phyloP scores from a whole-genome alignment of 2,888 invertebrate species.

The Ceraclea dissimilis region DNA sequence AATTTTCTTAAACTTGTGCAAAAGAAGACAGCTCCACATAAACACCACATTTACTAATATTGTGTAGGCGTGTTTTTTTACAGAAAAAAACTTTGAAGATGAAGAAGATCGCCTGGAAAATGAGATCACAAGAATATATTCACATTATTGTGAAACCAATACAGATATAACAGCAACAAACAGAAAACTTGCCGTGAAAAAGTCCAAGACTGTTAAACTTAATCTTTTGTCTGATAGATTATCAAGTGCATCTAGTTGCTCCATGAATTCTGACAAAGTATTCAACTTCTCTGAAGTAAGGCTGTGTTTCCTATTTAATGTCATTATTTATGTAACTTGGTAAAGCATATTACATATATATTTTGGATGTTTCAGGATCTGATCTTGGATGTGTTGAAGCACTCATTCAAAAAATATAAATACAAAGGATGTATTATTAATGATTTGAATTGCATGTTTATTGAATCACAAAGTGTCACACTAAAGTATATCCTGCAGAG shows the following conservation, averaged over 20 bases:
- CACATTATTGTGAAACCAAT: neutral
- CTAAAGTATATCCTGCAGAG: neutral
- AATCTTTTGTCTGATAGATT: neutral
- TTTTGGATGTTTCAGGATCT: constrained; percentile 4
- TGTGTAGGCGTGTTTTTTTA: no score
- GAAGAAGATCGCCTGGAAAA: neutral
- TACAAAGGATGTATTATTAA: constrained; percentile 10
- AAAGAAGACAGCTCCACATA: no score
- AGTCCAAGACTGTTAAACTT: neutral
- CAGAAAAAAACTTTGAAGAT: neutral
- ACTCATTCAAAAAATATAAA: constrained; percentile 4
- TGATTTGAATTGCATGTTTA: constrained; percentile 7
- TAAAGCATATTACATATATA: neutral
- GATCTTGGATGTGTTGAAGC: constrained; percentile 1
- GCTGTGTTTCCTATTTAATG: neutral
- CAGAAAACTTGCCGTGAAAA: neutral
- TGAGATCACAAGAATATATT: neutral
- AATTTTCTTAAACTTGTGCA: no score
- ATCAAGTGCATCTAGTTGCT: neutral
- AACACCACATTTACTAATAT: no score
- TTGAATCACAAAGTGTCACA: constrained; percentile 6
- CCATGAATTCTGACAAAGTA: neutral
- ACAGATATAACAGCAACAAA: neutral
- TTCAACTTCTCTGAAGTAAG: neutral
- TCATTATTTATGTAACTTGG: no score